A percentile compares a stretch with the other conserved stretches of the same genome.
Evolutionary conservation across 2,888 invertebrate genomes (phyloP).

Genomic region (Cantharis rufa): DNA sequence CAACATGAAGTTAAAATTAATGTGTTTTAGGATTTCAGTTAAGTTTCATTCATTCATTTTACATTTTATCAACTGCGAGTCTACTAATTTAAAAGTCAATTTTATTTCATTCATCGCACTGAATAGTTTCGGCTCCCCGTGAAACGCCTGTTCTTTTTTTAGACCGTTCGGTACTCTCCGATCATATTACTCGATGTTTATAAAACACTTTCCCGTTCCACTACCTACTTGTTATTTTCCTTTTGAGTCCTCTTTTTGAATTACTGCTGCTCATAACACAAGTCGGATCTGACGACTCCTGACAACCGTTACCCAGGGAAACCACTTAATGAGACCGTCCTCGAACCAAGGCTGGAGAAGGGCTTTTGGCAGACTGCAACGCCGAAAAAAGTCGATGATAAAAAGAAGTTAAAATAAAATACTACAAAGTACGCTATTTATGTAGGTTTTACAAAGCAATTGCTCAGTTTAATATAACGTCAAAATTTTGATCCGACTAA

Average conservation of each 20-base stretch:
- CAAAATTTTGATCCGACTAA: background rate
- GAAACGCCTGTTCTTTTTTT: background rate
- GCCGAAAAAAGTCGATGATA: conserved; percentile 48
- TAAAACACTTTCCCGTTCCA: conserved; percentile 34
- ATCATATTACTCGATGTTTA: conserved; percentile 37
- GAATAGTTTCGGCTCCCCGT: background rate
- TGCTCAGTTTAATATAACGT: background rate
- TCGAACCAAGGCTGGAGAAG: conserved; percentile 35
- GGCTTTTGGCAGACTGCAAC: conserved; percentile 46
- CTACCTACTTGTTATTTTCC: conserved; percentile 29
- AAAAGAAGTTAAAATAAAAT: conserved; percentile 42
- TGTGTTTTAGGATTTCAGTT: background rate
- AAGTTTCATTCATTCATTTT: background rate
- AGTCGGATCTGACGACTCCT: conserved; percentile 46
- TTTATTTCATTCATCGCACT: background rate
- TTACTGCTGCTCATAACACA: conserved; percentile 42
- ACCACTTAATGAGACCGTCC: conserved; percentile 54
- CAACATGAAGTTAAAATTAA: background rate
- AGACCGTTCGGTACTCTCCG: conserved; percentile 3
- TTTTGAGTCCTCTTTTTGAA: conserved; percentile 35
- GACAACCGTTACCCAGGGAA: conserved; percentile 54
- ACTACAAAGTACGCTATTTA: conserved; percentile 37
- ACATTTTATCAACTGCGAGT: background rate
- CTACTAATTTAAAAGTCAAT: background rate
- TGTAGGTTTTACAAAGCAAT: conserved; percentile 2